A percentile compares a stretch with the other conserved stretches of the same genome.
phyloP scores from a whole-genome alignment of 1,140 invertebrate species.

The Spodoptera litura region DNA sequence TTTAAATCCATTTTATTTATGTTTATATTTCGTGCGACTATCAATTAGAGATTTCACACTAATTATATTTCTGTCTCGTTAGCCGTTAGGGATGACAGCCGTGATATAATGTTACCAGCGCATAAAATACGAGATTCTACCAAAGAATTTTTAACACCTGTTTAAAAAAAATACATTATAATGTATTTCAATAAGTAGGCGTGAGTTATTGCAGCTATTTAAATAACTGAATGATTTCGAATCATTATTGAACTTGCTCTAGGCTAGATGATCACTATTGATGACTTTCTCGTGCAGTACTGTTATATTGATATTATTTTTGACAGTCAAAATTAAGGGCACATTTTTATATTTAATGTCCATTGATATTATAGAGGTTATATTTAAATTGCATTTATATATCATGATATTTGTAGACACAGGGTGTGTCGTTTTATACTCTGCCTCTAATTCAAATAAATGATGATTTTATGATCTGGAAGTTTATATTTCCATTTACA shows the following conservation, averaged over 20 bases:
- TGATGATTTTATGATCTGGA: not conserved
- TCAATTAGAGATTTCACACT: slow-evolving; percentile 19
- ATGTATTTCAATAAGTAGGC: slow-evolving; percentile 18
- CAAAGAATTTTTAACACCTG: slow-evolving; percentile 9
- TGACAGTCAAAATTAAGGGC: slow-evolving; percentile 17
- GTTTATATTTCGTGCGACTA: not conserved
- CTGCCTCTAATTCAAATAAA: not conserved
- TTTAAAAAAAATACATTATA: slow-evolving; percentile 6
- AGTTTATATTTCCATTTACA: no score
- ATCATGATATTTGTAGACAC: not conserved
- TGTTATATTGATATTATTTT: slow-evolving; percentile 6
- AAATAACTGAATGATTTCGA: slow-evolving; percentile 20
- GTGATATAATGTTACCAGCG: slow-evolving; percentile 5
- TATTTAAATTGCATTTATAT: slow-evolving; percentile 11
- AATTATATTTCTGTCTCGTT: slow-evolving; percentile 15
- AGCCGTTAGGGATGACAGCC: slow-evolving; percentile 4
- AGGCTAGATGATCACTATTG: not conserved
- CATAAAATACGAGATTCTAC: not conserved
- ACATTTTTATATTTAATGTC: not conserved
- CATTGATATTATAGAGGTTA: not conserved
- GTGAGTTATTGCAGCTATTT: slow-evolving; percentile 21
- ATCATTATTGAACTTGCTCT: slow-evolving; percentile 12
- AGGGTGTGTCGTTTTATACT: not conserved
- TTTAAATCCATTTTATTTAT: slow-evolving; percentile 2
- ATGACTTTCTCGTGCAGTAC: not conserved